Evolutionary conservation across 2,797 vertebrate species (phyloP), one percentile per base, ranked within the genome.

Genomic region (Aplochiton taeniatus): DNA sequence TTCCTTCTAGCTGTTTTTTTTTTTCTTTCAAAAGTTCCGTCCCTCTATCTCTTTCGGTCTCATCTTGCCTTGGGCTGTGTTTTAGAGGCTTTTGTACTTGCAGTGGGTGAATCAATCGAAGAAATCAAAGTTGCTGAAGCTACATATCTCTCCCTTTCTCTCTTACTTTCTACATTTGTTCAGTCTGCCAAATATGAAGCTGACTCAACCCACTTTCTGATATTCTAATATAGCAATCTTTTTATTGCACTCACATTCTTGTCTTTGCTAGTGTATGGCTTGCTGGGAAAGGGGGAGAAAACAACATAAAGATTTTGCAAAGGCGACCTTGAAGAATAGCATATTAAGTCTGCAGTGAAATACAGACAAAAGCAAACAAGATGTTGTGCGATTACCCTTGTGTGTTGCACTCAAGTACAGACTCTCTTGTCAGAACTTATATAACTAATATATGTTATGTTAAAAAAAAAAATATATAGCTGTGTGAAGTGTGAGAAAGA

Each of bases 81-180:
- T 72, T 77, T 76, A 50, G 56, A 74, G 60, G 80, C 69, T 80
- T 80, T 80, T 78, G 72, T 73, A 72, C 71, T 80, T 58, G 53
- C 61, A 71, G 59, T 59, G 62, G 51, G 61, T 72, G 45, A 78
- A 78, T 81, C 58, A 63, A 70, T 73, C 63, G 53, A 52, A 68
- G 67, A 69, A 73, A 80, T 81, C 68, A 77, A 77, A 80, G 75
- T 70, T 47, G 47, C 61, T 11, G 59, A 71, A 66, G 58, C 68
- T 69, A 42, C 58, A 42, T 68, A 48, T 63, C 17, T 62, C 31
- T 46, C 46, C 14, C 52, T 68, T 43, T 50, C 58, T 52, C 51
- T 46, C 62, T 68, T 58, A 58, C 14, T 66, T 45, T 56, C 50
- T 45, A 47, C 57, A 72, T 49, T 16, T 69, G 43, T 70, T 72